These are phyloP conservation scores for Caradrina kadenii DNA, from an alignment of 2,888 invertebrate genomes.

Conservation along the genomic window DNA sequence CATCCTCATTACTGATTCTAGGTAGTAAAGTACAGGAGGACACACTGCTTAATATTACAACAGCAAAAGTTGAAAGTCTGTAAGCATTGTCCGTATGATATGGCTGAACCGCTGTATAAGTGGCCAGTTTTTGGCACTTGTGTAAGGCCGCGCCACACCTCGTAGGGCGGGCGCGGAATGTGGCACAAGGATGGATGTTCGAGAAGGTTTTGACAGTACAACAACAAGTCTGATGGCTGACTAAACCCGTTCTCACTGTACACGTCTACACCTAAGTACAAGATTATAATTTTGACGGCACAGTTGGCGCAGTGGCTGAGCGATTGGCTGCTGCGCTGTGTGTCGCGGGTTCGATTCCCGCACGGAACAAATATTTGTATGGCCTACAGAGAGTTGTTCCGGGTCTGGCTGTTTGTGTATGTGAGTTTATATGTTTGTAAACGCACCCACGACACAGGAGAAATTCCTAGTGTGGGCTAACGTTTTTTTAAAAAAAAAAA, in stretches of 20 bases:
- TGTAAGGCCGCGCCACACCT: slow-evolving; percentile 49
- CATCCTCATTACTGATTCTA: background rate
- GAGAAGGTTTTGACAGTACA: slow-evolving; percentile 17
- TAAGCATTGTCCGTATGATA: background rate
- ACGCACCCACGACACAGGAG: too few relatives aligned
- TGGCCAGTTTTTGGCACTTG: slow-evolving; percentile 37
- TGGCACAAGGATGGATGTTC: slow-evolving; percentile 76
- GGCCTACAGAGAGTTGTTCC: too few relatives aligned
- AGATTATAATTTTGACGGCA: too few relatives aligned
- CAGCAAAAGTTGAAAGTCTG: background rate
- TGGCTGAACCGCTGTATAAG: slow-evolving; percentile 1
- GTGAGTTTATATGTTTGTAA: too few relatives aligned
- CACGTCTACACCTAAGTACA: background rate
- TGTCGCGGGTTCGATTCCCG: too few relatives aligned
- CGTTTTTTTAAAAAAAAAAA: too few relatives aligned
- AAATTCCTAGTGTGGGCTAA: too few relatives aligned
- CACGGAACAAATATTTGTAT: too few relatives aligned
- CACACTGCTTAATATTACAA: too few relatives aligned
- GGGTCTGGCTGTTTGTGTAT: too few relatives aligned
- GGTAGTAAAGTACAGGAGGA: background rate
- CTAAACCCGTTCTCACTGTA: background rate
- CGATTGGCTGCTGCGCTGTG: too few relatives aligned
- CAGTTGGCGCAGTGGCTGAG: background rate
- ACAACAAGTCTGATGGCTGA: background rate
- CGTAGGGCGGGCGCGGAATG: slow-evolving; percentile 63